Evolutionary conservation across 2,888 invertebrate genomes (phyloP), one percentile per base, ranked within the genome.

Genomic region (Drosophila kuntzei): DNA sequence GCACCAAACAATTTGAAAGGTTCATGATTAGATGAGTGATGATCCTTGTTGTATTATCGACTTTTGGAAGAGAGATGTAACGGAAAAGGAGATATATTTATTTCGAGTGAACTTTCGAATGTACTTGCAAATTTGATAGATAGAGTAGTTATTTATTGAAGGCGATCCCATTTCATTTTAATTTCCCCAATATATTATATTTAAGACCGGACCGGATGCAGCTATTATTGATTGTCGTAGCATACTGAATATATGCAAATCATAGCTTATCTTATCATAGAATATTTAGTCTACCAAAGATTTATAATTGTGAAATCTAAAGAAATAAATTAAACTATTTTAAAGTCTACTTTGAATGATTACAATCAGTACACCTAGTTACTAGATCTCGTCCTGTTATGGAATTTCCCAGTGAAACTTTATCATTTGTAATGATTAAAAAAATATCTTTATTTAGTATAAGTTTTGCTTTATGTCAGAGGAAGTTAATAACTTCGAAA

Each of bases 291-390:
- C 12, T 22, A 25, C 12, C 25, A 5, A 18, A 37, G 37, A 7
- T 47, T 51, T 39, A n/a, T 6, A 49, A 20, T 20, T 27, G 9
- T 58, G 2, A 20, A 29, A 59, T 59, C 41, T 50, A 16, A 9
- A 22, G 9, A 41, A 50, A 50, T 16, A 34, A 58, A 58, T 58
- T 49, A 59, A 59, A 32, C 25, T 34, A 43, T 59, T 59, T 50
- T 12, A 29, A 29, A 50, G 20, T 32, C 32, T 22, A 36, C 29
- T 54, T 14, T 12, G 14, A 47, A 47, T 61, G 53, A 67, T 58
- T 39, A 44, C 37, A 20, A 14, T 27, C 16, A 12, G 7, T 39
- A 27, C 11, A 7, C 12, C n/a, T n/a, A n/a, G n/a, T 34, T n/a
- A 3, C 29, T 20, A 36, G 14, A 37, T 37, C 22, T 34, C 11